Evolutionary conservation across 2,113 vertebrate species (phyloP), one percentile per base, ranked within the genome.

Genomic region (Acanthisitta chloris): DNA sequence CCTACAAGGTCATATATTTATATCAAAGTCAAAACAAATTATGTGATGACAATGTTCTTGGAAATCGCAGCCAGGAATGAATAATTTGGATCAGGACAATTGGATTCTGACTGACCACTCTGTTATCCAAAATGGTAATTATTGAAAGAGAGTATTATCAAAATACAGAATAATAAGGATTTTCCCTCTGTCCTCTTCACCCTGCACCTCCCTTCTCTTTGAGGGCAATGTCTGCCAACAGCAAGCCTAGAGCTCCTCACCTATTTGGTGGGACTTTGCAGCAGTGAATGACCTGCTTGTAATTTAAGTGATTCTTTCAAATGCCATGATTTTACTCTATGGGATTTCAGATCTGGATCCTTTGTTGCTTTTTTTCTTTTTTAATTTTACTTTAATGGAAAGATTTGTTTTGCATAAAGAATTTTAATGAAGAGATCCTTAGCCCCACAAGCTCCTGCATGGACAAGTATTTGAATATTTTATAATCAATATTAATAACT

Each of bases 401-500:
- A 59, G 24, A 24, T 61, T 16, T 48, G 43, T 67, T 92, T 86
- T 69, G 21, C 43, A 20, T 65, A 70, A 92, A 81, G 36, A 96
- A 92, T 91, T 87, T 76, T 58, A 84, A 92, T 91, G 38, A 83
- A 92, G 66, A 76, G 38, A 31, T 52, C 33, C 33, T 70, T 89
- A 93, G 46, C 48, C 17, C 7, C 76, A 79, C 72, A 70, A 77
- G 34, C 59, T 78, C 80, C 34, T 88, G 10, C 78, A 46, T 76
- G 58, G 82, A 31, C 70, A 86, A 88, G 73, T 79, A 82, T 94
- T 94, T 96, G 86, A 98, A 88, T 97, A 94, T 97, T 97, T 97
- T 43, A 95, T 87, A 90, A 85, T 87, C 78, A 90, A 46, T 96
- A 91, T 94, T 96, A 96, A 94, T 92, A 96, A 92, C 71, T 74